These are phyloP conservation scores for Heterochromis multidens DNA, from an alignment of 2,113 vertebrate species.

Conservation along the genomic window DNA sequence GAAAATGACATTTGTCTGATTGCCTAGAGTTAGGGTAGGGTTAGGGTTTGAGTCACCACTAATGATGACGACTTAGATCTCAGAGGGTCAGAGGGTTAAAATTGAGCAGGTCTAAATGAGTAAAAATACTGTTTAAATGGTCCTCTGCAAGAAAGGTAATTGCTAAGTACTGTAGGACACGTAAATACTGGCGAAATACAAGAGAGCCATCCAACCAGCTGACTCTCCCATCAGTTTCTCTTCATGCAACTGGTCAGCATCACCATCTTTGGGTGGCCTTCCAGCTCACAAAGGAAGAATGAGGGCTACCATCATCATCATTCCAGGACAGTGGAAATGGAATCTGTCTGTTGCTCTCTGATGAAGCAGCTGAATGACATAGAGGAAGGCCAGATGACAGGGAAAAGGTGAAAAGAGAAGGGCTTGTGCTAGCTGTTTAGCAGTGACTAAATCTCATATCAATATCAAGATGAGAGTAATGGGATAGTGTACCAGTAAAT, in stretches of 20 bases:
- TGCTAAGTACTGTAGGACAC: neutral
- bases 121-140: neutral
- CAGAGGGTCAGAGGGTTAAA: neutral
- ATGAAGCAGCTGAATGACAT: neutral
- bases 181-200: neutral
- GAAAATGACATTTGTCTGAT: too few species aligned
- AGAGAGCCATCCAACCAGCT: neutral
- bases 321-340: neutral
- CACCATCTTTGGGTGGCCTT: neutral
- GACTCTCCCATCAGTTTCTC: neutral
- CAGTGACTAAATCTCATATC: too few species aligned
- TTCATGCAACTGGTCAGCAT: neutral
- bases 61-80: neutral
- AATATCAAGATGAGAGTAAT: neutral
- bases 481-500: accelerated
- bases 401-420: neutral
- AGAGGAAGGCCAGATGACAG: too few species aligned
- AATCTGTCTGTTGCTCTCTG: neutral
- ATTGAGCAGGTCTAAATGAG: neutral
- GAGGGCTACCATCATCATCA: neutral
- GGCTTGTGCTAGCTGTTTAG: neutral
- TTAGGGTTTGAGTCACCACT: neutral
- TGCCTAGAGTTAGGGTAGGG: too few species aligned
- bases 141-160: neutral
- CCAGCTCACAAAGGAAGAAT: neutral